Evolutionary conservation across 1,140 invertebrate species (phyloP), one percentile per base, ranked within the genome.

Genomic region (Polypedilum vanderplanki): DNA sequence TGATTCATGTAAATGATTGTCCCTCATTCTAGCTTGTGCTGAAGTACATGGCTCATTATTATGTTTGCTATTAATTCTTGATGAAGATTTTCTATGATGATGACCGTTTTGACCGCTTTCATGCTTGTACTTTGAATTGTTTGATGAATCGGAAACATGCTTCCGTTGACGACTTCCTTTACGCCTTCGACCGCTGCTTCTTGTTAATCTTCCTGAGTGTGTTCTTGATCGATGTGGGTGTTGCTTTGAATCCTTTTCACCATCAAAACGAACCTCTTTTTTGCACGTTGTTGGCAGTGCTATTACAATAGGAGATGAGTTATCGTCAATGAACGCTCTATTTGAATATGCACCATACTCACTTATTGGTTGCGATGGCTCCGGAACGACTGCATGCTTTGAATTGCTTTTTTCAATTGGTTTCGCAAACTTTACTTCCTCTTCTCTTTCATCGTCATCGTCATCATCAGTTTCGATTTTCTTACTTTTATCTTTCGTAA

Each of bases 1-100:
- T n/a, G 91, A 89, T 15, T 87, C 79, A 73, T 83, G 75, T 40
- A 78, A 77, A 4, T 78, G 70, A 80, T 78, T 78, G 10, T 74
- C 77, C 78, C 74, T 74, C 78, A 80, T n/a, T 40, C 17, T 40
- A 40, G 24, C 24, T 73, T 41, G 73, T 40, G 73, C 24, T 18
- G n/a, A 40, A 77, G 73, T 10, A 73, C 77, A 40, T 76, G 65
- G 20, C 67, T 75, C 12, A 73, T 67, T 75, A 46, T 33, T n/a
- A 15, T 41, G 10, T 76, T 15, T 64, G 22, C 46, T 15, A 22
- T 20, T 15, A 22, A 20, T 46, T 57, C 9, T 18, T 8, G 73
- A 74, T 41, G 73, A 74, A n/a, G 40, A 4, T 24, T 33, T 33
- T n/a, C 40, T n/a, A 17, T 74, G 33, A 7, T 73, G 74, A 22